Evolutionary conservation across 2,888 invertebrate genomes (phyloP), one percentile per base, ranked within the genome.

Genomic region (Artemia sinica): DNA sequence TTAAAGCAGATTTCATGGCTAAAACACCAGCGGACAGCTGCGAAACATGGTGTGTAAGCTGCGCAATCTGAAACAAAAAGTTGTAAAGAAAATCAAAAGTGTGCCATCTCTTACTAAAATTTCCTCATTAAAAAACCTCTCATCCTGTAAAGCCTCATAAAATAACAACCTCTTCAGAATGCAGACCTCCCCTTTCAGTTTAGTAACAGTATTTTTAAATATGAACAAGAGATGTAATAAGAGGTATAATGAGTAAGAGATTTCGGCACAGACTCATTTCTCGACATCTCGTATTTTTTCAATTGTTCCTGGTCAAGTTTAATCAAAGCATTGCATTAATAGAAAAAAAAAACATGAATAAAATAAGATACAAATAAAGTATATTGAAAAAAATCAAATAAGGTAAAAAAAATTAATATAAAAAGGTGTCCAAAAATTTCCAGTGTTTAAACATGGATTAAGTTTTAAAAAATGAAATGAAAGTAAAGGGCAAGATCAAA

Each of bases 21-120:
- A 95, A 81, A 75, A 97, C 91, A 41, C 96, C 96, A 78, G 94
- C 91, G 13, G 95, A 94, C 76, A 96, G 92, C 13, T 94, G 89
- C 0, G 95, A 93, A 71, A 96, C 91, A 8, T 89, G 87, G 80
- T 95, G 91, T 0, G 96, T 97, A 71, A 95, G 80, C 75, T 86
- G 87, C 0, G 96, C 91, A 73, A 95, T 89, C 83, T 91, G 83
- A 76, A 85, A 73, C 67, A 48, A 65, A 68, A 14, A 18, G 66
- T 63, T 14, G 66, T 13, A 28, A 49, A 49, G 18, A 28, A 69
- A 68, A n/a, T 50, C 58, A 0, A 8, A 41, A 8, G 13, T 13
- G 13, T 28, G 6, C 0, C 14, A 9, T 14, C 50, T 66, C 48
- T 11, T 10, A 28, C 65, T 7, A 5, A 11, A n/a, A 28, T 18